Conservation (phyloP, 2,113 vertebrate genomes). For the Ardeotis arabs region DNA sequence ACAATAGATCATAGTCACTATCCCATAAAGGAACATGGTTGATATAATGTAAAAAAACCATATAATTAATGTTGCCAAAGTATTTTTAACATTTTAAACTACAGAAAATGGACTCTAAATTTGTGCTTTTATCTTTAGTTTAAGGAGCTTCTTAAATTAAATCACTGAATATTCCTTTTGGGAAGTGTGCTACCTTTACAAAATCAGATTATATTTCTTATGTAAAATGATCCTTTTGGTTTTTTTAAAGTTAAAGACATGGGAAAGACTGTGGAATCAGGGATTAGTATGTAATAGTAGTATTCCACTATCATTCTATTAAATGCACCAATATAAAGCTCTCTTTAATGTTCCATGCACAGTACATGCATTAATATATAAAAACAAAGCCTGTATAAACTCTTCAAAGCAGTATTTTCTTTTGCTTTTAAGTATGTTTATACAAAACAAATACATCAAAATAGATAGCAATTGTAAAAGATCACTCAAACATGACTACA, state of each 20-base stretch:
- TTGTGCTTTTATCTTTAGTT: neutral
- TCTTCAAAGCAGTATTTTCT: neutral
- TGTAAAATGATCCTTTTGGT: neutral
- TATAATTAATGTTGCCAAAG: neutral
- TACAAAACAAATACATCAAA: neutral
- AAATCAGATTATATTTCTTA: neutral
- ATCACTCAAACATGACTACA: neutral
- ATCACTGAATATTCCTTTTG: neutral
- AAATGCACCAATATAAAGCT: neutral
- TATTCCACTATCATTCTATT: neutral
- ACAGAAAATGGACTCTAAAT: neutral
- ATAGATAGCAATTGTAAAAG: neutral
- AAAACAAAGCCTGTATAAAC: neutral
- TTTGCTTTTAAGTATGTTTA: neutral
- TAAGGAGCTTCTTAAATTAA: neutral
- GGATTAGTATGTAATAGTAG: neutral
- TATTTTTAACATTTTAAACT: neutral
- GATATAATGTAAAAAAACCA: neutral
- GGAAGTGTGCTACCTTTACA: neutral
- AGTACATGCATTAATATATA: neutral
- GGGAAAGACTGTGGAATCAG: neutral
- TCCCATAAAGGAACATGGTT: neutral
- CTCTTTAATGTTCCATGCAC: neutral
- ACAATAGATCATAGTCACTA: neutral
- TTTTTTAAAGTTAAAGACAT: neutral